Conservation (phyloP, 1,140 invertebrate species). For the Drosophila micromelanica region DNA sequence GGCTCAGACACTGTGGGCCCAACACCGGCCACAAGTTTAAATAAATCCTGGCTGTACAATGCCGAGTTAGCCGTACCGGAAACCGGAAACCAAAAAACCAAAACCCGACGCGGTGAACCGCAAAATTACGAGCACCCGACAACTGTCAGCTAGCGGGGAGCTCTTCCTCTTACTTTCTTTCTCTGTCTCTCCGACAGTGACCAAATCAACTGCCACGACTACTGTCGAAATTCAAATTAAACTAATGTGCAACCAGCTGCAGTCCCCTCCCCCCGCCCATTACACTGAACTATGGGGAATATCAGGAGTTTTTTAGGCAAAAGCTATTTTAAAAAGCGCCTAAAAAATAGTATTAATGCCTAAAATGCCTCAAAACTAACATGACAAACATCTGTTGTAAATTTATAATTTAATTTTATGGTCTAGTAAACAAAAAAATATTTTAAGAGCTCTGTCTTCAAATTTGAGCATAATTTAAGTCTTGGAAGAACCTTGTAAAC, state of each 20-base stretch:
- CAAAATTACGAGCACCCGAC: slow-evolving; percentile 74
- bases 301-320: too few species aligned
- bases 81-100: slow-evolving; percentile 32
- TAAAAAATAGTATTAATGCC: too few species aligned
- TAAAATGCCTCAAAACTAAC: too few species aligned
- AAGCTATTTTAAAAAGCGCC: too few species aligned
- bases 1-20: slow-evolving; percentile 10
- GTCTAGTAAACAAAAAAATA: too few species aligned
- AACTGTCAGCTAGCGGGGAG: slow-evolving; percentile 56
- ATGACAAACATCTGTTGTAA: too few species aligned
- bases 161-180: neutral
- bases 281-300: neutral
- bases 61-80: neutral
- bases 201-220: slow-evolving; percentile 31
- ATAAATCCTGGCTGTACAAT: slow-evolving; percentile 9
- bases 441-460: too few species aligned
- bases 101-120: slow-evolving; percentile 63
- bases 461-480: too few species aligned
- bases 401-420: too few species aligned
- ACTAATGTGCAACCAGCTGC: slow-evolving; percentile 57
- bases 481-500: too few species aligned
- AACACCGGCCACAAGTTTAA: slow-evolving; percentile 40
- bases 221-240: slow-evolving; percentile 66
- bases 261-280: neutral
- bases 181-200: slow-evolving; percentile 10